A percentile compares a stretch with the other conserved stretches of the same genome.
Evolutionary conservation across 2,113 vertebrate genomes (phyloP).

Genomic region (Acanthisitta chloris): DNA sequence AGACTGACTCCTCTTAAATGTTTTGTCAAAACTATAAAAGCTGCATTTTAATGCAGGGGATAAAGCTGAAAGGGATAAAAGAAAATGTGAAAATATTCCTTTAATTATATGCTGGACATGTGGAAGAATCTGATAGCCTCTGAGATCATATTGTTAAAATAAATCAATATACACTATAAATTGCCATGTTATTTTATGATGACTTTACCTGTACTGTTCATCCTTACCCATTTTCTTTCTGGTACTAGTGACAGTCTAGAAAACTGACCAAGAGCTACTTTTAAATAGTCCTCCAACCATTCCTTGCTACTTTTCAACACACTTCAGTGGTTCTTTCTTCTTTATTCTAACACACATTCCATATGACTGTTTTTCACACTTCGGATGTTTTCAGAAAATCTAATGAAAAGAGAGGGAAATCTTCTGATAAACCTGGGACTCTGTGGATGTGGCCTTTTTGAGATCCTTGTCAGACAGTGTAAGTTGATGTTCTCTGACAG

Average conservation of each 20-base stretch:
- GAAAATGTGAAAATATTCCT: not conserved
- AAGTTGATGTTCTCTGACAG: not conserved
- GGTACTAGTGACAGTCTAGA: not conserved
- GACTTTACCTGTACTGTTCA: not conserved
- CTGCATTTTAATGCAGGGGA: not conserved
- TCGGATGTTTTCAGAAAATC: not conserved
- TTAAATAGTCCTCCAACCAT: not conserved
- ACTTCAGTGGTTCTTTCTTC: not conserved
- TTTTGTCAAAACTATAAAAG: not conserved
- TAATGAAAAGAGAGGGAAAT: not conserved
- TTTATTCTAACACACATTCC: not conserved
- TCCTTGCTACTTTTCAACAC: not conserved
- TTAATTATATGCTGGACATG: not conserved
- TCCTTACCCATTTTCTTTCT: not conserved
- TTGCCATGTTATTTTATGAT: not conserved
- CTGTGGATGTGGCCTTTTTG: not conserved
- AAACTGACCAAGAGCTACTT: not conserved
- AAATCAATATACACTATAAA: not conserved
- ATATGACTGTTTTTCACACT: not conserved
- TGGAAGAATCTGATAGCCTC: not conserved
- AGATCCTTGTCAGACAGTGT: not conserved
- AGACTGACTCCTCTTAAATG: not conserved
- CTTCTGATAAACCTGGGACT: not conserved
- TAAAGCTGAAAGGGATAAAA: not conserved
- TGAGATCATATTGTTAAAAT: not conserved